Percentiles rank a stretch among this genome's conserved stretches.
Conservation (phyloP, 2,888 invertebrate genomes). For the Nephrotoma flavescens region DNA sequence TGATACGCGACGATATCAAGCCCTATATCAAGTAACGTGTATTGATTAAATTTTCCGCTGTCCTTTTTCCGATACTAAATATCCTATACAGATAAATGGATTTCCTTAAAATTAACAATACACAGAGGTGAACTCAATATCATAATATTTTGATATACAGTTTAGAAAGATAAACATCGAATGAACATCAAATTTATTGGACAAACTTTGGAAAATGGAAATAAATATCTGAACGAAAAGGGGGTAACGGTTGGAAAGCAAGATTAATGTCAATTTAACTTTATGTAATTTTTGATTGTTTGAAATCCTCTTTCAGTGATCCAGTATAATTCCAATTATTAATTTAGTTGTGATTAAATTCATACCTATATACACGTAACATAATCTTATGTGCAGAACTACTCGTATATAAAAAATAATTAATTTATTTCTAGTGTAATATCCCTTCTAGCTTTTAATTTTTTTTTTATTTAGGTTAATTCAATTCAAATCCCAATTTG, state of each 20-base stretch:
- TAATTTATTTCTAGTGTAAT: background rate
- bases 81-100: background rate
- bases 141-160: background rate
- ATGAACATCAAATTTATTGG: background rate
- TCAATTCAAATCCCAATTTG: background rate
- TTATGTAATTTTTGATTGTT: background rate
- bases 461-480: background rate
- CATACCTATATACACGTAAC: background rate
- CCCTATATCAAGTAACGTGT: background rate
- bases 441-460: background rate
- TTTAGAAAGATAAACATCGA: background rate
- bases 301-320: background rate
- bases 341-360: background rate
- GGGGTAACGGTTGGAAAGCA: background rate
- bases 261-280: background rate
- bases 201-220: background rate
- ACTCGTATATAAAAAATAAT: background rate
- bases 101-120: background rate
- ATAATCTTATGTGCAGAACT: background rate
- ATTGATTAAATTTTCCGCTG: background rate
- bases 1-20: background rate
- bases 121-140: background rate
- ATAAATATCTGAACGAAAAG: background rate
- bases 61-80: background rate
- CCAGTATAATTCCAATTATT: background rate